phyloP scores from a whole-genome alignment of 2,113 vertebrate species.

The Chlorocebus sabaeus region DNA sequence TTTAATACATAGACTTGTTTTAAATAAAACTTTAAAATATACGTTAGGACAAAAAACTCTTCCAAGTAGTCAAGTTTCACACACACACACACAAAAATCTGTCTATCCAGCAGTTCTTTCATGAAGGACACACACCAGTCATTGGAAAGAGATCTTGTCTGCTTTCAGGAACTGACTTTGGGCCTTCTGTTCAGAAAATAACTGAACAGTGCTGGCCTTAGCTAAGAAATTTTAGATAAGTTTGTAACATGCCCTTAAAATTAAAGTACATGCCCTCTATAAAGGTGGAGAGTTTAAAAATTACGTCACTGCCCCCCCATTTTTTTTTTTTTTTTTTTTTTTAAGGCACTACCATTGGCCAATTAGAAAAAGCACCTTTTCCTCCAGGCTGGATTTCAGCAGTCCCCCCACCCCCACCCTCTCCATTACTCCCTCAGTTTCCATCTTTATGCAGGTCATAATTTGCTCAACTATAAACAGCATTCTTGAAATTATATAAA shows the following conservation, averaged over 20 bases:
- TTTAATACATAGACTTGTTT: not conserved
- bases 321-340: too few relatives aligned
- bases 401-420: accelerated
- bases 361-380: not conserved
- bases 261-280: not conserved
- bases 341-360: too few relatives aligned
- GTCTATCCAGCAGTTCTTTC: not conserved
- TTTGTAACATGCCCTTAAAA: not conserved
- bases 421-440: not conserved
- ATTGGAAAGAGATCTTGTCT: not conserved
- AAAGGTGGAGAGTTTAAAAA: not conserved
- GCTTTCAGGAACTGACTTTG: not conserved
- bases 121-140: not conserved
- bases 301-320: accelerated
- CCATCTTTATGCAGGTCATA: not conserved
- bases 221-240: not conserved
- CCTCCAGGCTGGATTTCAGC: not conserved
- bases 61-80: not conserved
- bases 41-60: not conserved
- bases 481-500: not conserved
- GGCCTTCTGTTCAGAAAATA: not conserved
- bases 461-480: not conserved
- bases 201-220: not conserved
- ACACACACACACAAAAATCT: not conserved
- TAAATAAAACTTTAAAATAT: not conserved